Evolutionary conservation across 1,140 invertebrate genomes (phyloP), one percentile per base, ranked within the genome.

Genomic region (Hycleus phaleratus): DNA sequence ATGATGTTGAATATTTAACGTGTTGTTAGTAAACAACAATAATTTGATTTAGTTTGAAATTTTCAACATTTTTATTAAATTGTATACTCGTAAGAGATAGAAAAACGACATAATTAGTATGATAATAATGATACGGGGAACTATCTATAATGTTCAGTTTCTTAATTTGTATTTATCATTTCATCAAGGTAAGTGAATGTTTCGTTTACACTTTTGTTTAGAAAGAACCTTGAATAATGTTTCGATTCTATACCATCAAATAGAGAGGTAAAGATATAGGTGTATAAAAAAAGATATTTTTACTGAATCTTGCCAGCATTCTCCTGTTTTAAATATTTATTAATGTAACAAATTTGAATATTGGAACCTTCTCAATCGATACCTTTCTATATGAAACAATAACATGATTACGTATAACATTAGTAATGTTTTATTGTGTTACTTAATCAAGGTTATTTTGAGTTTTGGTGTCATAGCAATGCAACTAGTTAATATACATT

Each of bases 161-260:
- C 32, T 32, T 32, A 32, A 32, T 32, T 32, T 32, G 32, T 32
- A 32, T 32, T 61, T 62, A 62, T 63, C 56, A 61, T 56, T 46
- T 61, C 57, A 64, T 51, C 61, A 66, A 66, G 64, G 62, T 61
- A 61, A 66, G 64, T 66, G 64, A 66, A 66, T 66, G 64, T 63
- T 62, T 60, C 55, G 59, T 61, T 66, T 66, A 62, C 57, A 62
- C 61, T 66, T 63, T 66, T 64, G 58, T 65, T 65, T 64, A 67
- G 65, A 67, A 67, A 67, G 63, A 65, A 67, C 65, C 65, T 67
- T 67, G 65, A 67, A 56, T 48, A 50, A 59, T 57, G 63, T 62
- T 64, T 64, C 58, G 65, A 61, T 56, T 60, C 59, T 61, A 56
- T 65, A 63, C 61, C 60, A 49, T 59, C 58, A 42, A 65, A 65